Percentiles rank a stretch among this genome's conserved stretches.
These are phyloP conservation scores for Bothrops jararaca DNA, from an alignment of 2,113 vertebrate species.

Conservation along the genomic window DNA sequence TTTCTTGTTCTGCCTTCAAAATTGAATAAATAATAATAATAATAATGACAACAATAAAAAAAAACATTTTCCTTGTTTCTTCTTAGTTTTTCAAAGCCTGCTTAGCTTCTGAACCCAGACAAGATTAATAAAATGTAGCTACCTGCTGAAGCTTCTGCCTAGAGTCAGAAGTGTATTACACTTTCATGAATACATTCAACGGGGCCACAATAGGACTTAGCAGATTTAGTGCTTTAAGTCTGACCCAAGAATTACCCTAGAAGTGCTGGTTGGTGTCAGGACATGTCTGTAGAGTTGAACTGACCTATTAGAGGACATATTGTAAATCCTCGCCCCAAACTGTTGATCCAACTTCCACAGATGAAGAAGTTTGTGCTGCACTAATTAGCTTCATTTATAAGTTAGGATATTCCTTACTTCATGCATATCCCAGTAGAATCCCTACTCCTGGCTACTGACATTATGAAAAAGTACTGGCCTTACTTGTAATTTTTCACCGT, in stretches of 20 bases:
- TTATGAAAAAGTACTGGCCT: background rate
- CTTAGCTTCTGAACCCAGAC: background rate
- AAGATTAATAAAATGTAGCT: background rate
- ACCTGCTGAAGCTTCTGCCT: background rate
- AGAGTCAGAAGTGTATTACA: background rate
- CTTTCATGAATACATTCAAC: background rate
- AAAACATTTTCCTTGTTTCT: too few species aligned
- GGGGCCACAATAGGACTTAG: background rate
- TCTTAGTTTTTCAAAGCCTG: background rate
- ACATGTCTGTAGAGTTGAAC: too few species aligned
- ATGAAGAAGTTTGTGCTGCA: background rate
- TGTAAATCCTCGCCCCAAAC: too few species aligned
- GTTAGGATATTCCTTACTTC: background rate
- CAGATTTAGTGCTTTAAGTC: background rate
- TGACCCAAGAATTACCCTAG: background rate
- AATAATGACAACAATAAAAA: too few species aligned
- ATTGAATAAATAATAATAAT: too few species aligned
- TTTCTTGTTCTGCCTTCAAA: too few species aligned
- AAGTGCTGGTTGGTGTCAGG: background rate
- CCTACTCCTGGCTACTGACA: background rate
- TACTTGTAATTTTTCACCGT: background rate
- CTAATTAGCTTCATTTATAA: background rate
- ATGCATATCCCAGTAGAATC: background rate
- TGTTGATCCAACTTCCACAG: background rate
- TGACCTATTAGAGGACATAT: too few species aligned